phyloP scores from a whole-genome alignment of 2,113 vertebrate genomes.

The Xiphophorus maculatus region DNA sequence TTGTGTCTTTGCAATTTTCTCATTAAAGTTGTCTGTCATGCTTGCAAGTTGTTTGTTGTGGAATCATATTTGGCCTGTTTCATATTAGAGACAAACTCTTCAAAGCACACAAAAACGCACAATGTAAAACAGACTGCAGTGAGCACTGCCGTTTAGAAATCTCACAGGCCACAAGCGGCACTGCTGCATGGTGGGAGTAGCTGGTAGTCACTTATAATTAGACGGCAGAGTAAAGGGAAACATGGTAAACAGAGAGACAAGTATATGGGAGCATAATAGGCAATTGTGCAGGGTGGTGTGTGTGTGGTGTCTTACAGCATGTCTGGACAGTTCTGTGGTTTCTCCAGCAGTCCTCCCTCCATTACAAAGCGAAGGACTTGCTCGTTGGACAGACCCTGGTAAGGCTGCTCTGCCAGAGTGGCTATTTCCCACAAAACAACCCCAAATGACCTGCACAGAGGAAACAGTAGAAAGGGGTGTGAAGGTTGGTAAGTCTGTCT shows the following conservation, averaged over 20 bases:
- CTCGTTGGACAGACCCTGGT: slow-evolving; percentile 98
- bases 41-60: slow-evolving; percentile 33
- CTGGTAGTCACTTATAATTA: not conserved
- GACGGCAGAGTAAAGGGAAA: slow-evolving; percentile 7
- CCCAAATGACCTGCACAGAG: slow-evolving; percentile 89
- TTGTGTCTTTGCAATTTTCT: slow-evolving; percentile 1
- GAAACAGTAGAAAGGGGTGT: not conserved
- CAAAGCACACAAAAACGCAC: not conserved
- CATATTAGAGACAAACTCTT: slow-evolving; percentile 31
- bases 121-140: slow-evolving; percentile 12
- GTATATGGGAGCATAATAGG: not conserved
- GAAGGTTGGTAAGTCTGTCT: not conserved
- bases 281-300: not conserved
- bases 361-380: slow-evolving; percentile 98
- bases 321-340: slow-evolving; percentile 95
- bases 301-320: slow-evolving; percentile 87
- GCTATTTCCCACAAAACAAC: slow-evolving; percentile 98
- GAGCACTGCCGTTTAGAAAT: not conserved
- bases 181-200: slow-evolving; percentile 5
- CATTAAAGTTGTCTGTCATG: slow-evolving; percentile 19
- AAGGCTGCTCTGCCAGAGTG: slow-evolving; percentile 94
- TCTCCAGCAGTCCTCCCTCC: slow-evolving; percentile 96
- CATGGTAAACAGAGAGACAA: not conserved
- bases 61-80: slow-evolving; percentile 30
- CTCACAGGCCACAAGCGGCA: too few species aligned